Base-by-base conservation (phyloP, 1,140 invertebrate genomes). In the Caenorhabditis briggsae region DNA sequence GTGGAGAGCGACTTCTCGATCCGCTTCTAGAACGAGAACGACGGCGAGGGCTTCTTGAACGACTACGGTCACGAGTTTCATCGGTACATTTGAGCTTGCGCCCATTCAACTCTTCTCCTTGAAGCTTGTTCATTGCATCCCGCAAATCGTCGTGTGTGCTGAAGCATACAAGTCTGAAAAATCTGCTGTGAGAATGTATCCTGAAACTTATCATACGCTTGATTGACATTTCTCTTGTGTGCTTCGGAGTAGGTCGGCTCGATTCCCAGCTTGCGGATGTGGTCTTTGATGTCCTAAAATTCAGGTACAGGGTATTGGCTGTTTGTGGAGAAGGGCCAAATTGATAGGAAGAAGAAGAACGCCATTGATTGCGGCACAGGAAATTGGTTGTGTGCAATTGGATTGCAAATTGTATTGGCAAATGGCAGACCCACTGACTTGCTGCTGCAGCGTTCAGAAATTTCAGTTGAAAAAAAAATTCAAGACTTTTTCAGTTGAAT, bases 211-310 rank as follows among this genome's bases (percentile, higher is more conserved):
- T 94, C 95, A 95, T 93, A 98, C 97, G 97, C 97, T 95, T 98
- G 97, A 94, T 98, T 78, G 12, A 85, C 95, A 82, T 96, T 95
- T 91, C 97, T 95, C 92, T 98, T 98, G 92, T 99, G 97, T 18
- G 97, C 97, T 95, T 99, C 97, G 89, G 98, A 98, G 93, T 98
- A 99, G 56, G 97, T 98, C 5, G 99, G 97, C 94, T 99, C 97
- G 86, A 97, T 78, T 70, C 86, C 97, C 92, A 97, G 97, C 93
- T 98, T 96, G 92, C 98, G 95, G 97, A 99, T 99, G 93, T 97
- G 97, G 94, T 99, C 98, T 94, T 99, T 99, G 92, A 99, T 94
- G 94, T 99, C 98, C 97, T 98, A 94, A 87, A 90, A 91, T 92
- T 78, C 46, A 50, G 70, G 70, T 78, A 78, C 70, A 78, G 70